These are phyloP conservation scores for Silurus meridionalis DNA, from an alignment of 2,113 vertebrate species.

Conservation along the genomic window DNA sequence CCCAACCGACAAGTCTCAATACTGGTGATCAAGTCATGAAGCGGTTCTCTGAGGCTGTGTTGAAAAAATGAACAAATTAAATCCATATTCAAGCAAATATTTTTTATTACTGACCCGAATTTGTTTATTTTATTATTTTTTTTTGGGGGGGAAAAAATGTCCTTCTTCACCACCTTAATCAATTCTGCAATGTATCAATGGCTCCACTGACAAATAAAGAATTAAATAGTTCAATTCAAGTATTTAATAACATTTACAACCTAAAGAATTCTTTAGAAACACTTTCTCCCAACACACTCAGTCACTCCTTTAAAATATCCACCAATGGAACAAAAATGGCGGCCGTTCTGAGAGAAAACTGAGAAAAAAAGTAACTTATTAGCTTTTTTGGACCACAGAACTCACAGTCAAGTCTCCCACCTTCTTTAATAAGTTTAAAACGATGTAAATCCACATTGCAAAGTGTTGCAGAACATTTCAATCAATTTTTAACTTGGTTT, in stretches of 20 bases:
- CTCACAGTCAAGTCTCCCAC: neutral
- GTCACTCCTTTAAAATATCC: neutral
- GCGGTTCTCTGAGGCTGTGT: neutral
- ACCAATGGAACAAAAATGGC: neutral
- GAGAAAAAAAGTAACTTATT: too few species aligned
- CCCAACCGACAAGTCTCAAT: too few species aligned
- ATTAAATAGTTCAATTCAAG: too few species aligned
- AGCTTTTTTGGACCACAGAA: neutral
- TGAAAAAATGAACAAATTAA: too few species aligned
- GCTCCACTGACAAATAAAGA: too few species aligned
- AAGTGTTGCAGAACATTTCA: neutral
- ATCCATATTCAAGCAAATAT: too few species aligned
- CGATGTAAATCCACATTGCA: neutral
- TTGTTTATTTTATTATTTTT: too few species aligned
- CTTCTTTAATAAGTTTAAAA: neutral
- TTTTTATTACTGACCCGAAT: too few species aligned
- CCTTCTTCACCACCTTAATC: too few species aligned
- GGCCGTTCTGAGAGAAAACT: neutral
- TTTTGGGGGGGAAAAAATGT: too few species aligned
- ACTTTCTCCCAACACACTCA: neutral
- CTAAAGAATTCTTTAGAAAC: neutral
- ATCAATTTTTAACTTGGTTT: neutral
- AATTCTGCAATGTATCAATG: too few species aligned
- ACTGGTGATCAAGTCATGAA: neutral
- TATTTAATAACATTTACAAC: too few species aligned